Conservation (phyloP, 2,888 invertebrate species). For the Cheilosia scutellata region DNA sequence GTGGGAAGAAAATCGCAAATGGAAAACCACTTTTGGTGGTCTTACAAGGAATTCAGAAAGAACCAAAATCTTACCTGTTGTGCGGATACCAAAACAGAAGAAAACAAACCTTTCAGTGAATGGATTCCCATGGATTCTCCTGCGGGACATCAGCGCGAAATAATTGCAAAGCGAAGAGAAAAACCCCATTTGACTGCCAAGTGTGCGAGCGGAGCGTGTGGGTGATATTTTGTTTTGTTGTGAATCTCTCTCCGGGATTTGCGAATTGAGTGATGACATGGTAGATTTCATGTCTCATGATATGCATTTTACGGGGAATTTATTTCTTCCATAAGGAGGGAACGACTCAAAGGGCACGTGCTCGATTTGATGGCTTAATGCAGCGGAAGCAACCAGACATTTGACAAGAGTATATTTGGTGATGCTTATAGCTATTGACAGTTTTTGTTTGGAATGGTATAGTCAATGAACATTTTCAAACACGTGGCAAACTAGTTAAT, state of each 20-base stretch:
- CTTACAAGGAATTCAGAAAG: slow-evolving; percentile 45
- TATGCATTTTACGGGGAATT: slow-evolving; percentile 71
- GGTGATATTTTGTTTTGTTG: slow-evolving; percentile 38
- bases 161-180: slow-evolving; percentile 43
- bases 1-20: slow-evolving; percentile 56
- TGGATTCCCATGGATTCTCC: slow-evolving; percentile 58
- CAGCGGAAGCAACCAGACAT: slow-evolving; percentile 38
- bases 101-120: slow-evolving; percentile 51
- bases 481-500: not conserved
- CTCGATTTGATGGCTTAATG: slow-evolving; percentile 69
- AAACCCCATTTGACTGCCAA: slow-evolving; percentile 51
- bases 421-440: not conserved
- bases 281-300: slow-evolving; percentile 74
- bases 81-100: slow-evolving; percentile 56
- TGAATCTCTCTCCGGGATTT: slow-evolving; percentile 11
- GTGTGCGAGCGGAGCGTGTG: slow-evolving; percentile 38
- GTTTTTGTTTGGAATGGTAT: not conserved
- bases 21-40: slow-evolving; percentile 73
- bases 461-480: not conserved
- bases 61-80: slow-evolving; percentile 57
- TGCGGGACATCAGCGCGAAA: slow-evolving; percentile 49
- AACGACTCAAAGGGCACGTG: slow-evolving; percentile 59
- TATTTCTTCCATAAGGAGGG: slow-evolving; percentile 18
- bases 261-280: slow-evolving; percentile 71
- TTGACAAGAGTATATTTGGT: not conserved